Evolutionary conservation across 2,797 vertebrate species (phyloP), one percentile per base, ranked within the genome.

Genomic region (Telmatherina bonti): DNA sequence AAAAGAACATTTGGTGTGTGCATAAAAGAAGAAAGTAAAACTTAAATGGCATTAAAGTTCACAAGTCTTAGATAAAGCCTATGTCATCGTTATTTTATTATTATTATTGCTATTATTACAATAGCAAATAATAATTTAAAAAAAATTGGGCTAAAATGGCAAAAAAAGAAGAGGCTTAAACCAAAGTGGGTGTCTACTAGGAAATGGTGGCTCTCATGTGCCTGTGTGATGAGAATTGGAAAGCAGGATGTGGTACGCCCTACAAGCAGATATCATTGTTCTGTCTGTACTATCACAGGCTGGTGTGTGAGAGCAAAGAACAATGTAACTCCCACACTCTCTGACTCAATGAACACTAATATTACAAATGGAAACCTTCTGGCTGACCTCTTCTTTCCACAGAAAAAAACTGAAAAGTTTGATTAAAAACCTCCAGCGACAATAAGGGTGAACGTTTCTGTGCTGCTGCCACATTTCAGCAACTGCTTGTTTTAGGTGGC

Each of bases 291-390:
- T 15, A 9, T 70, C 47, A 58, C 10, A 64, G 63, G 54, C 16
- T 69, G 43, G 9, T 54, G 53, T 36, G 27, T 74, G 13, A 61
- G 38, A 51, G 27, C 58, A 35, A 2, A 56, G 29, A 70, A 45
- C 33, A 33, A 56, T 5, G 58, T 62, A 59, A 62, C 82, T 75
- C 79, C 80, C 55, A 83, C 68, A 1, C 45, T n/a, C 62, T 61
- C 35, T 67, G 53, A 63, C 18, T 67, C 53, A 57, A 64, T 65
- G 9, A 49, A 1, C 27, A 13, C 11, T 38, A 10, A 67, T 47
- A 74, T 70, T 64, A 64, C 10, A 15, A 60, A 22, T 36, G 41
- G 74, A 84, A 65, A 15, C 15, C 33, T 22, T 62, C 54, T 24
- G 27, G 43, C 22, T 70, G 45, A 62, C 4, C 52, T 18, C 13